phyloP scores from a whole-genome alignment of 2,113 vertebrate species.

The Sigmodon hispidus region DNA sequence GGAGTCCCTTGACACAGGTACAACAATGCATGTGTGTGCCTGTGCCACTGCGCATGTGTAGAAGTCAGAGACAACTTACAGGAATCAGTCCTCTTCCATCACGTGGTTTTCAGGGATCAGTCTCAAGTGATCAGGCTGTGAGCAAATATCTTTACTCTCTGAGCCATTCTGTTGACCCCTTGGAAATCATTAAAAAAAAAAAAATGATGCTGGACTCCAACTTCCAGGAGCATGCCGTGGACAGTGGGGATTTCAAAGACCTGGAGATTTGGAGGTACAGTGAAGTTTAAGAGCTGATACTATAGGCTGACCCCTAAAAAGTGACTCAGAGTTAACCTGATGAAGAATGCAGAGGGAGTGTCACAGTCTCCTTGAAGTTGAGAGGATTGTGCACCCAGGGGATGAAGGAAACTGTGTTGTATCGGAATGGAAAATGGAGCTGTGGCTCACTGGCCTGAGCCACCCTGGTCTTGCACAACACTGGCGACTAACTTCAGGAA shows the following conservation, averaged over 20 bases:
- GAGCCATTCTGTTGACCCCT: background rate
- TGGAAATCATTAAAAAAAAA: background rate
- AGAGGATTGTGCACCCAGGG: accelerated
- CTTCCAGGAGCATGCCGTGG: background rate
- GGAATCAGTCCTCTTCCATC: background rate
- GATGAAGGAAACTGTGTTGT: background rate
- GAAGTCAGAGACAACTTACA: background rate
- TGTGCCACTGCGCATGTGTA: background rate
- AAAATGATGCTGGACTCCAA: background rate
- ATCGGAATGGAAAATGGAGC: background rate
- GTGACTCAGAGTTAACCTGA: background rate
- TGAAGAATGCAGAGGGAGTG: background rate
- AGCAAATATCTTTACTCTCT: no score
- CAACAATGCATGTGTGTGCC: background rate
- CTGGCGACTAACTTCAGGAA: background rate
- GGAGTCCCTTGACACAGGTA: no score
- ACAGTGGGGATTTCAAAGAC: background rate
- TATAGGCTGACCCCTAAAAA: background rate
- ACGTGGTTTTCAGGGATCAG: background rate
- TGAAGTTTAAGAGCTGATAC: background rate
- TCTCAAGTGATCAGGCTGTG: background rate
- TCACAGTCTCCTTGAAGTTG: background rate
- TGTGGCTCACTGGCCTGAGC: background rate
- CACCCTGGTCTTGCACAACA: background rate
- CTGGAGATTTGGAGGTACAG: background rate